phyloP scores from a whole-genome alignment of 2,113 vertebrate species.

The Neotragus pygmaeus region DNA sequence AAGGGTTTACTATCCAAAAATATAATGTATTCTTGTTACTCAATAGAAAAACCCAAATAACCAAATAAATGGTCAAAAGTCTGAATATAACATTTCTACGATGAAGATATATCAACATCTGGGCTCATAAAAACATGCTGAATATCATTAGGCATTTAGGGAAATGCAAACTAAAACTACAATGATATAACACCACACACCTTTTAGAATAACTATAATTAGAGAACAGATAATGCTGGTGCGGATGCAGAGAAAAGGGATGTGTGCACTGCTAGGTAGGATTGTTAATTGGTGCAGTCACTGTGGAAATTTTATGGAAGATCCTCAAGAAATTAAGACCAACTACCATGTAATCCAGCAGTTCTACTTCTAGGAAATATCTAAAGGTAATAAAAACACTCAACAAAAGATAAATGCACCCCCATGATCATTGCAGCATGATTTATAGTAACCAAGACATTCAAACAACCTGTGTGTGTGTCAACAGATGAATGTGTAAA shows the following conservation, averaged over 20 bases:
- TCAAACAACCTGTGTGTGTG: not conserved
- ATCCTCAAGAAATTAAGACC: not conserved
- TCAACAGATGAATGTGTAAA: not conserved
- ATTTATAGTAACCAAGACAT: not conserved
- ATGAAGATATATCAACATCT: not conserved
- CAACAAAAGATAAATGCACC: not conserved
- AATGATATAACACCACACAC: not conserved
- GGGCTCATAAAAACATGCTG: not conserved
- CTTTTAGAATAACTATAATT: not conserved
- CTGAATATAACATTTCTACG: not conserved
- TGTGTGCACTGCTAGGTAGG: not conserved
- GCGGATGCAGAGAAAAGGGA: not conserved
- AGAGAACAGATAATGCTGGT: not conserved
- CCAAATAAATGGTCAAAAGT: not conserved
- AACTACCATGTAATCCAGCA: not conserved
- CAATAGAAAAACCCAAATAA: not conserved
- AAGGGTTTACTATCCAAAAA: not conserved
- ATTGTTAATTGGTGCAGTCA: not conserved
- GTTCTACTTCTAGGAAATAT: not conserved
- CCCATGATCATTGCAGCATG: not conserved
- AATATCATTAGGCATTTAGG: not conserved
- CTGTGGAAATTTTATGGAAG: not conserved
- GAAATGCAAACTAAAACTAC: not conserved
- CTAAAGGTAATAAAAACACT: not conserved
- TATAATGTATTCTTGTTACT: not conserved